These are phyloP conservation scores for Nomia melanderi DNA, from an alignment of 1,140 invertebrate genomes.

Conservation along the genomic window DNA sequence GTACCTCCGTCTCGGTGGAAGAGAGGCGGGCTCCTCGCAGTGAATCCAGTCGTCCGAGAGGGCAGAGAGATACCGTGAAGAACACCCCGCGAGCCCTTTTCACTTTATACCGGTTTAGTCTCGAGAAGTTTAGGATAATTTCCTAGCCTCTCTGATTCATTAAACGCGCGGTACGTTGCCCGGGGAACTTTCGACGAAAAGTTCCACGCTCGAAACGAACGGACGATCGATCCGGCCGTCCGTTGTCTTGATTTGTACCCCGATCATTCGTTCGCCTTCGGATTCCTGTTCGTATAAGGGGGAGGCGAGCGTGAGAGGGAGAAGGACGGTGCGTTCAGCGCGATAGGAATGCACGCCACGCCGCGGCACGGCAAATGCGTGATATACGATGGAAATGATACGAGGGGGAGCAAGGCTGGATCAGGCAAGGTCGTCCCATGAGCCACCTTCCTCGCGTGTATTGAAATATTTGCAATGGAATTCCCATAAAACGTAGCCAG, in stretches of 20 bases:
- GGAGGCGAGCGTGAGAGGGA: background rate
- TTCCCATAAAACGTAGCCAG: slow-evolving; percentile 61
- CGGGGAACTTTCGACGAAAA: background rate
- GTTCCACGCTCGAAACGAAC: background rate
- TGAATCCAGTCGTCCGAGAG: background rate
- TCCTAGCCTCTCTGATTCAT: background rate
- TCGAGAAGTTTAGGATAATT: background rate
- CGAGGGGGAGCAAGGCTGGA: slow-evolving; percentile 23
- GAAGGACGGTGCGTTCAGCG: background rate
- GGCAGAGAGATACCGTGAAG: background rate
- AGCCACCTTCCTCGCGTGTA: slow-evolving; percentile 44
- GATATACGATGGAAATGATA: slow-evolving; percentile 41
- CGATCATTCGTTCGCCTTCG: background rate
- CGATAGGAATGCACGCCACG: slow-evolving; percentile 26
- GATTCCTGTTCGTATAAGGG: slow-evolving; percentile 16
- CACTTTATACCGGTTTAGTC: background rate
- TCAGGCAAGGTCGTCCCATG: slow-evolving; percentile 40
- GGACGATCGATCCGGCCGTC: slow-evolving; percentile 1
- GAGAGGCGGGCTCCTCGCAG: no score
- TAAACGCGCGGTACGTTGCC: no score
- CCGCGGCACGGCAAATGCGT: slow-evolving; percentile 19
- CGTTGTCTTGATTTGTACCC: slow-evolving; percentile 14
- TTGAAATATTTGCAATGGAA: slow-evolving; percentile 69
- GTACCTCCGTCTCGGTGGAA: slow-evolving; percentile 6
- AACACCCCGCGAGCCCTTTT: background rate